A percentile compares a stretch with the other conserved stretches of the same genome.
phyloP scores from a whole-genome alignment of 2,113 vertebrate genomes.

The Saccopteryx bilineata region DNA sequence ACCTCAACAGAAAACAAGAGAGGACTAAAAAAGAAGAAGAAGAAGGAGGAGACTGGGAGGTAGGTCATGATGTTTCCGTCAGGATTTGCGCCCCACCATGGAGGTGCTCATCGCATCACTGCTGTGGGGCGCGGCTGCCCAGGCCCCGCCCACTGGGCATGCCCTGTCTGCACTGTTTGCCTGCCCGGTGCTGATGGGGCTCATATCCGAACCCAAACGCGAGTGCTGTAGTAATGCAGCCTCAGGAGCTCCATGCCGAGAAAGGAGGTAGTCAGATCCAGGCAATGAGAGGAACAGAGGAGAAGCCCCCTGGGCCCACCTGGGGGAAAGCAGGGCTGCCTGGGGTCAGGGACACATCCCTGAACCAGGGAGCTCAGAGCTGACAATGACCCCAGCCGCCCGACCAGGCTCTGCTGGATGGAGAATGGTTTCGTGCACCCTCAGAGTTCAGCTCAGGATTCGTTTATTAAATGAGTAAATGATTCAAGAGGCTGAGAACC shows the following conservation, averaged over 20 bases:
- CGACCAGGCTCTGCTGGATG: background rate
- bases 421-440: too few relatives aligned
- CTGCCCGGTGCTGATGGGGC: background rate
- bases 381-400: background rate
- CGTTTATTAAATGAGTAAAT: background rate
- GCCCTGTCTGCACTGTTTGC: too few relatives aligned
- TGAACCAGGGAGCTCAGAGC: background rate
- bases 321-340: background rate
- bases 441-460: background rate
- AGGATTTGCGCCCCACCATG: too few relatives aligned
- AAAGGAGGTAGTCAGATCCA: background rate
- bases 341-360: background rate
- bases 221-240: accelerated
- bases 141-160: too few relatives aligned
- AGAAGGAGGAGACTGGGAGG: too few relatives aligned
- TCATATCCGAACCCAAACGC: background rate
- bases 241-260: background rate
- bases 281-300: too few relatives aligned
- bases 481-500: background rate
- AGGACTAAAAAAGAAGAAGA: background rate
- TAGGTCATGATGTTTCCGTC: background rate
- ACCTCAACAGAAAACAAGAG: background rate
- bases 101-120: accelerated
- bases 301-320: background rate
- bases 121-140: background rate